phyloP scores from a whole-genome alignment of 2,113 vertebrate genomes.

The Opisthocomus hoazin region DNA sequence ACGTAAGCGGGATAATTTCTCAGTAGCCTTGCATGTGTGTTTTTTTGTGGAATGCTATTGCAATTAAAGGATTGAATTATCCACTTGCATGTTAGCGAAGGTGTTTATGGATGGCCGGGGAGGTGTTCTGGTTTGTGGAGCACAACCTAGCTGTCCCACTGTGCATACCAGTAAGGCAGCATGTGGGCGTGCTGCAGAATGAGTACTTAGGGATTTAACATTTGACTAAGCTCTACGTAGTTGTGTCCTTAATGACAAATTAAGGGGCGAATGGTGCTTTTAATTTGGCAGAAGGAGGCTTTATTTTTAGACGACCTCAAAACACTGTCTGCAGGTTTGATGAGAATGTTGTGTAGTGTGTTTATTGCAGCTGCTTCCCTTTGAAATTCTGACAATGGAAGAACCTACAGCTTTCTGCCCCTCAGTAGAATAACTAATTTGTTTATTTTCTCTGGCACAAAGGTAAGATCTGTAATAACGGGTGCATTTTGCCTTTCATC shows the following conservation, averaged over 20 bases:
- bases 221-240: background rate
- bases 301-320: background rate
- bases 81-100: background rate
- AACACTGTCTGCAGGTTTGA: background rate
- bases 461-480: background rate
- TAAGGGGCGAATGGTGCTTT: background rate
- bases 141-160: background rate
- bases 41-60: background rate
- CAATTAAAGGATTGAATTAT: background rate
- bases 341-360: background rate
- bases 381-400: background rate
- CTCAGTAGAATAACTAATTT: background rate
- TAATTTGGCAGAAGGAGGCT: background rate
- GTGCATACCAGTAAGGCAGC: background rate
- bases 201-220: background rate
- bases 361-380: background rate
- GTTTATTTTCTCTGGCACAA: background rate
- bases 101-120: background rate
- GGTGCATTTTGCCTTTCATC: background rate
- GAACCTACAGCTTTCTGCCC: background rate
- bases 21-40: background rate
- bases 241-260: background rate
- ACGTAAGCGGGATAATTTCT: conserved; percentile 72
- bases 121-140: background rate
- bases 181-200: background rate